Evolutionary conservation across 1,140 invertebrate genomes (phyloP).

Genomic region (Frieseomelitta varia): DNA sequence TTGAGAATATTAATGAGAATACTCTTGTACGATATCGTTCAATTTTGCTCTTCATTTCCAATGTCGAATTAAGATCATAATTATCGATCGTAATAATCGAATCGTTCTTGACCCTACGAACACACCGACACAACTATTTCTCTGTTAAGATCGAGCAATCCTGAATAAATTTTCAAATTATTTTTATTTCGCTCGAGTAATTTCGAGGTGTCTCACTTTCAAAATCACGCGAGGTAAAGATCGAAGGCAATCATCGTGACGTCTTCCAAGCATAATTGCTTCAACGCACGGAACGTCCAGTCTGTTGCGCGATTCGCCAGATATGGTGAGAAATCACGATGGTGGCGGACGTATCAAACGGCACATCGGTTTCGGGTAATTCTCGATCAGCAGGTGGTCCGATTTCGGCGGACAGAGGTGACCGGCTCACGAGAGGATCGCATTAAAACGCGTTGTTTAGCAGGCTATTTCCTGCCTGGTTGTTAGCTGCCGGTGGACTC

Average conservation of each 20-base stretch:
- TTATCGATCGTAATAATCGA: too few relatives aligned
- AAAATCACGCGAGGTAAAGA: not conserved
- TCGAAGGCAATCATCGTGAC: not conserved
- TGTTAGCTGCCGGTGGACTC: slow-evolving; percentile 56
- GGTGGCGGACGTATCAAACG: slow-evolving; percentile 28
- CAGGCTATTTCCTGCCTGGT: slow-evolving; percentile 65
- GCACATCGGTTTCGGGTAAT: slow-evolving; percentile 48
- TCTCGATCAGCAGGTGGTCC: slow-evolving; percentile 59
- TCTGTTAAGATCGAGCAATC: too few relatives aligned
- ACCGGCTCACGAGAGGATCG: not conserved
- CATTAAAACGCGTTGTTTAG: slow-evolving; percentile 69
- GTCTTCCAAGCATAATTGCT: not conserved
- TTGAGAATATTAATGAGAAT: too few relatives aligned
- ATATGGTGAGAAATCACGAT: not conserved
- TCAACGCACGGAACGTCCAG: not conserved
- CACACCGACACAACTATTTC: too few relatives aligned
- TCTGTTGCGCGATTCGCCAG: slow-evolving; percentile 23
- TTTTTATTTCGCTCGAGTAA: too few relatives aligned
- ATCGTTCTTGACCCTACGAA: too few relatives aligned
- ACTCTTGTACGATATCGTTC: too few relatives aligned
- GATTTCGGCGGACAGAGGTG: slow-evolving; percentile 34
- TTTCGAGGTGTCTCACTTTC: not conserved
- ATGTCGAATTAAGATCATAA: too few relatives aligned
- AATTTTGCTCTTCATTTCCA: too few relatives aligned
- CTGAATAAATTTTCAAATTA: too few relatives aligned